phyloP scores from a whole-genome alignment of 2,113 vertebrate species.

The Bostrychus sinensis region DNA sequence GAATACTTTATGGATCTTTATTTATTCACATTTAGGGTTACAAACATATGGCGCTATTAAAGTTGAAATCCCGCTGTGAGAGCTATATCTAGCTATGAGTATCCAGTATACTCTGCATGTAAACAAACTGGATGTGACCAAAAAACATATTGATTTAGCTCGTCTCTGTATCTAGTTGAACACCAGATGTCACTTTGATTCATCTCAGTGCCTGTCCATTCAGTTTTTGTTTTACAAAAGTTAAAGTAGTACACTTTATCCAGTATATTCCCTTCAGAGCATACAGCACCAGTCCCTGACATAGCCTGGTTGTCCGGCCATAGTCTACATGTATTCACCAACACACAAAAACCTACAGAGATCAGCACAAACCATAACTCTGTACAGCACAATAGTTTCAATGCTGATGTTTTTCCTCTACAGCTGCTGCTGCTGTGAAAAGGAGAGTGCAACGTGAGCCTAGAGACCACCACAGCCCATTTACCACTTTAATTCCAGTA shows the following conservation, averaged over 20 bases:
- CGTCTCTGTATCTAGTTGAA: too few relatives aligned
- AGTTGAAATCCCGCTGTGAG: too few relatives aligned
- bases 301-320: conserved; percentile 32
- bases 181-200: too few relatives aligned
- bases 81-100: too few relatives aligned
- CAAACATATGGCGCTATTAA: too few relatives aligned
- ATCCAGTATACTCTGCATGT: too few relatives aligned
- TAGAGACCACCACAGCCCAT: conserved; percentile 41
- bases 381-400: conserved; percentile 31
- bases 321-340: conserved; percentile 22
- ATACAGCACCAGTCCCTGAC: conserved; percentile 58
- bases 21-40: too few relatives aligned
- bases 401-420: conserved; percentile 31
- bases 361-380: conserved; percentile 36
- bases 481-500: conserved; percentile 42
- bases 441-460: conserved; percentile 31
- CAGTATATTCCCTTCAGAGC: conserved; percentile 12
- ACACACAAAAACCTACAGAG: conserved; percentile 32
- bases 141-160: too few relatives aligned
- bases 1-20: too few relatives aligned
- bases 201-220: too few relatives aligned
- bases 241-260: neutral
- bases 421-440: conserved; percentile 31
- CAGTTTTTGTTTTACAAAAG: too few relatives aligned
- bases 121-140: too few relatives aligned